phyloP scores from a whole-genome alignment of 2,797 vertebrate species.

The Melanotaenia pygmaea region DNA sequence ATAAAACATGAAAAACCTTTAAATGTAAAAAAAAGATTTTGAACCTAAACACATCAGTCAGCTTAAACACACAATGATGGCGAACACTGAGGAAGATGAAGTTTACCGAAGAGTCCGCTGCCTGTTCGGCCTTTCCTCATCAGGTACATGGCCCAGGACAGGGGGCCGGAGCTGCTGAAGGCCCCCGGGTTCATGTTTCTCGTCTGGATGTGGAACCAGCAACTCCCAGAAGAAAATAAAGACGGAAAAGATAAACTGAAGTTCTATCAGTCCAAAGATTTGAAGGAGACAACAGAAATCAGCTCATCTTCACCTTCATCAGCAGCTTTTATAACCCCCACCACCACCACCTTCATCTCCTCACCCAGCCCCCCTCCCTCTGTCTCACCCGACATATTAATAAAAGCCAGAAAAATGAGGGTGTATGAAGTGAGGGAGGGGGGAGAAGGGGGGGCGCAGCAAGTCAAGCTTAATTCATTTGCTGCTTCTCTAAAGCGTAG shows the following conservation, averaged over 20 bases:
- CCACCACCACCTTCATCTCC: too few relatives aligned
- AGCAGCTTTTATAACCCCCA: constrained; percentile 73
- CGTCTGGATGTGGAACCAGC: constrained; percentile 36
- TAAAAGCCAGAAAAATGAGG: constrained; percentile 69
- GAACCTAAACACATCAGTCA: too few relatives aligned
- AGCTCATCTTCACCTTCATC: constrained; percentile 39
- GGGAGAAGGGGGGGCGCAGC: constrained; percentile 53
- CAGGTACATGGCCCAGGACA: constrained; percentile 86
- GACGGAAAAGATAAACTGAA: neutral
- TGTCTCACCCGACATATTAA: constrained; percentile 68
- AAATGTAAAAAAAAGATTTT: too few relatives aligned
- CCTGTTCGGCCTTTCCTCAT: constrained; percentile 82
- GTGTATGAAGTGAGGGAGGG: constrained; percentile 28
- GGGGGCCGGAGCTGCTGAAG: constrained; percentile 72
- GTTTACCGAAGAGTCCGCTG: constrained; percentile 79
- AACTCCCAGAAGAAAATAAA: constrained; percentile 26
- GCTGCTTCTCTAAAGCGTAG: constrained; percentile 81
- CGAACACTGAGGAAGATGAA: constrained; percentile 22
- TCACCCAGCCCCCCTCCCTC: too few relatives aligned
- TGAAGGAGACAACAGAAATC: neutral
- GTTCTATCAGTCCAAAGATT: neutral
- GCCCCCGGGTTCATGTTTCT: constrained; percentile 79
- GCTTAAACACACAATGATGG: too few relatives aligned
- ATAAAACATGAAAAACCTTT: too few relatives aligned
- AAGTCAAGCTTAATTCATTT: constrained; percentile 83